Percentiles rank a stretch among this genome's conserved stretches.
These are phyloP conservation scores for Indri indri DNA, from an alignment of 2,113 vertebrate species.

Conservation along the genomic window DNA sequence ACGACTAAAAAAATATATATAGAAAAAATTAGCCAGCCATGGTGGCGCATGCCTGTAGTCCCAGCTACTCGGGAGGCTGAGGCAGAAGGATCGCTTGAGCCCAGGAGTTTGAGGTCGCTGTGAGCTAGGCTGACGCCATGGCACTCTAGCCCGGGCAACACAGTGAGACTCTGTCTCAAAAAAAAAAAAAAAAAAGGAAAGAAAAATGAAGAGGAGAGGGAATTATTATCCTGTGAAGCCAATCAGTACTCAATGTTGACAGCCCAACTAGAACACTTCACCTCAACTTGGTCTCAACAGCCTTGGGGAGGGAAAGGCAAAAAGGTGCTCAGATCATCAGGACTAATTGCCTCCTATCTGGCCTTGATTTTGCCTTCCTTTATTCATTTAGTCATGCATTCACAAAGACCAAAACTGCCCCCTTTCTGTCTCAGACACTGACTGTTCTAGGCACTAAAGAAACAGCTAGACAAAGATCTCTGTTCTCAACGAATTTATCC, in stretches of 20 bases:
- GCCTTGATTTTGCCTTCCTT: neutral
- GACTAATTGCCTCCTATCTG: neutral
- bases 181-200: neutral
- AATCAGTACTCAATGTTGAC: neutral
- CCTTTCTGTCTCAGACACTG: neutral
- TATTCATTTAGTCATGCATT: neutral
- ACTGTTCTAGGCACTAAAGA: neutral
- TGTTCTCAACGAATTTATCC: neutral
- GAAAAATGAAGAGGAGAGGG: neutral
- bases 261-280: neutral
- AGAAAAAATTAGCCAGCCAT: too few relatives aligned
- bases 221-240: neutral
- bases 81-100: too few relatives aligned
- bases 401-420: neutral
- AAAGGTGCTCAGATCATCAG: neutral
- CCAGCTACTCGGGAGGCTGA: too few relatives aligned
- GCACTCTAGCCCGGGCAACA: too few relatives aligned
- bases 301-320: neutral
- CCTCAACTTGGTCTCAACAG: conserved; percentile 8
- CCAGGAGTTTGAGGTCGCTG: too few relatives aligned
- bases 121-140: too few relatives aligned
- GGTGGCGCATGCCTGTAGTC: too few relatives aligned
- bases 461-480: neutral
- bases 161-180: too few relatives aligned
- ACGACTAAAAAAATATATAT: too few relatives aligned